Percentiles rank a stretch among this genome's conserved stretches.
Evolutionary conservation across 2,113 vertebrate genomes (phyloP).

Genomic region (Bucco capensis): DNA sequence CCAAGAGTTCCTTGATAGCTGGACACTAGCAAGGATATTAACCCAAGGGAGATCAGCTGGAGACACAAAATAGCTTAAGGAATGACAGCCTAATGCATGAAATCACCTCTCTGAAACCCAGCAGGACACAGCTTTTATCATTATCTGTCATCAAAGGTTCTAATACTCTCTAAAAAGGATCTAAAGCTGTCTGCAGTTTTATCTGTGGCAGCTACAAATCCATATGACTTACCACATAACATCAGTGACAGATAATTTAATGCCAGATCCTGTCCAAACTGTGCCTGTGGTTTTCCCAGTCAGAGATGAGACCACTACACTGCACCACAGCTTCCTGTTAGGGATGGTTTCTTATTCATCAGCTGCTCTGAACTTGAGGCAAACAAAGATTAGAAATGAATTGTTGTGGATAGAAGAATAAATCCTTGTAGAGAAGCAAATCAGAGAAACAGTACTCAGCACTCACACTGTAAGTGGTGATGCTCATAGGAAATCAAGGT

Average conservation of each 20-base stretch:
- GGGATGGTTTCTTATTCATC: not conserved
- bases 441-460: not conserved
- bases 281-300: not conserved
- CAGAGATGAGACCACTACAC: not conserved
- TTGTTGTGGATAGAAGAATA: not conserved
- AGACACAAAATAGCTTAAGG: not conserved
- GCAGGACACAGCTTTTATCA: not conserved
- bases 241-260: not conserved
- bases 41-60: not conserved
- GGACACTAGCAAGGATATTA: not conserved
- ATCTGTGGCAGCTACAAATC: not conserved
- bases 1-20: not conserved
- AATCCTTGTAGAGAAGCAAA: not conserved
- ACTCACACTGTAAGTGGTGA: not conserved
- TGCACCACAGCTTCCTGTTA: not conserved
- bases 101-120: not conserved
- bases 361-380: not conserved
- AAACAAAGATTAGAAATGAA: not conserved
- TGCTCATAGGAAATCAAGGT: not conserved
- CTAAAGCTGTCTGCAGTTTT: not conserved
- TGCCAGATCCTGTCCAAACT: not conserved
- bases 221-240: not conserved
- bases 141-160: not conserved
- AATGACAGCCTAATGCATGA: not conserved
- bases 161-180: not conserved